These are phyloP conservation scores for Onychomys leucogaster DNA, from an alignment of 2,797 vertebrate species.

Conservation along the genomic window DNA sequence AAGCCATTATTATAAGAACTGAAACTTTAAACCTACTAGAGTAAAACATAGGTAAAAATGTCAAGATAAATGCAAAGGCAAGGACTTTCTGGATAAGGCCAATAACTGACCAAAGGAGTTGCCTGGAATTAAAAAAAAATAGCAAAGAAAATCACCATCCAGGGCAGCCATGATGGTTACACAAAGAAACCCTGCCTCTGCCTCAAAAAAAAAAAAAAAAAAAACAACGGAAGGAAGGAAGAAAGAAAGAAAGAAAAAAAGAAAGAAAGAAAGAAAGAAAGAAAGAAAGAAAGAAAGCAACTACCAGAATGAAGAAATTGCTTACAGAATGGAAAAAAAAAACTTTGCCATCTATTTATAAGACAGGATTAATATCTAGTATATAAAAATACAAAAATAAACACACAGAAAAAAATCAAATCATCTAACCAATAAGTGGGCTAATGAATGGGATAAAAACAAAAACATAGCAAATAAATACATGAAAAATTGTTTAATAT, in stretches of 20 bases:
- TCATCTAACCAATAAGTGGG: not conserved
- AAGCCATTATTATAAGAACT: not conserved
- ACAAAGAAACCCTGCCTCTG: not conserved
- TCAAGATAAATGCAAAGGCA: not conserved
- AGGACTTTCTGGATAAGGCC: not conserved
- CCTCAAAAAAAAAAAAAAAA: too few relatives aligned
- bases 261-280: too few relatives aligned
- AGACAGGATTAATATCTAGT: not conserved
- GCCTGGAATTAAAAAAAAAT: not conserved
- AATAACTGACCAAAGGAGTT: not conserved
- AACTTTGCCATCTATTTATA: not conserved
- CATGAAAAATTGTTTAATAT: not conserved
- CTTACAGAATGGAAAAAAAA: not conserved
- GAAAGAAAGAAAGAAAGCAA: not conserved
- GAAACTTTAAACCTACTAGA: not conserved
- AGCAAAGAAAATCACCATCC: not conserved
- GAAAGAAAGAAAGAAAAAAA: too few relatives aligned
- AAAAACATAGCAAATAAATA: not conserved
- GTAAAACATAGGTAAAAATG: not conserved
- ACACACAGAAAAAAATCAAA: not conserved
- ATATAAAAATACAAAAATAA: not conserved
- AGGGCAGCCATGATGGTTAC: not conserved
- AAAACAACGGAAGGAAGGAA: too few relatives aligned
- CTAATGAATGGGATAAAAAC: not conserved
- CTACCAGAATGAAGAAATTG: not conserved